phyloP scores from a whole-genome alignment of 2,888 invertebrate species.

The Chromoteleia sp. region DNA sequence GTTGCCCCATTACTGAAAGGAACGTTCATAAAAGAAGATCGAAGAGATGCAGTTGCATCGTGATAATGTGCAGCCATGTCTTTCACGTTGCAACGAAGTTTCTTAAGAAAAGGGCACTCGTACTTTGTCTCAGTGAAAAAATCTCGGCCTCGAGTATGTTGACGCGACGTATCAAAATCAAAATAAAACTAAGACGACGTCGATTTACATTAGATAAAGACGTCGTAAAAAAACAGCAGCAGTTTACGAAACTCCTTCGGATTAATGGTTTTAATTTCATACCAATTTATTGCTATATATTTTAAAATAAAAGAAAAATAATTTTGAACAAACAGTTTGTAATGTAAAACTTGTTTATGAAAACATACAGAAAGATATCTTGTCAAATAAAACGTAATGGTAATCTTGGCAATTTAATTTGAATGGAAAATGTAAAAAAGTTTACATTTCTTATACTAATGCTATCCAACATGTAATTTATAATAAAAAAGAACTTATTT shows the following conservation, averaged over 20 bases:
- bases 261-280: too few relatives aligned
- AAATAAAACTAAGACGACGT: slow-evolving; percentile 10
- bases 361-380: too few relatives aligned
- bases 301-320: too few relatives aligned
- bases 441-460: too few relatives aligned
- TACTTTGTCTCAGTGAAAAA: slow-evolving; percentile 7
- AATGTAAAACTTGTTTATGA: too few relatives aligned
- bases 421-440: too few relatives aligned
- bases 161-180: slow-evolving; percentile 25
- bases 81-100: not conserved
- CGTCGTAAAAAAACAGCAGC: not conserved
- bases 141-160: slow-evolving; percentile 14
- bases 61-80: slow-evolving; percentile 3
- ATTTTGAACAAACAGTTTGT: too few relatives aligned
- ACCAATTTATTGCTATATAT: too few relatives aligned
- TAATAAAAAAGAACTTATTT: too few relatives aligned
- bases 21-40: slow-evolving; percentile 18
- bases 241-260: not conserved
- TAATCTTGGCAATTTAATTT: too few relatives aligned
- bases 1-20: slow-evolving; percentile 25
- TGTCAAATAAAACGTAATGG: too few relatives aligned
- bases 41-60: slow-evolving; percentile 17
- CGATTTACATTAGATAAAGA: slow-evolving; percentile 21
- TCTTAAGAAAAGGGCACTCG: slow-evolving; percentile 25
- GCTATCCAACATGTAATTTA: too few relatives aligned